A percentile compares a stretch with the other conserved stretches of the same genome.
Evolutionary conservation across 92 coral and sea anemone species (phyloP).

Genomic region (Pocillopora meandrina): DNA sequence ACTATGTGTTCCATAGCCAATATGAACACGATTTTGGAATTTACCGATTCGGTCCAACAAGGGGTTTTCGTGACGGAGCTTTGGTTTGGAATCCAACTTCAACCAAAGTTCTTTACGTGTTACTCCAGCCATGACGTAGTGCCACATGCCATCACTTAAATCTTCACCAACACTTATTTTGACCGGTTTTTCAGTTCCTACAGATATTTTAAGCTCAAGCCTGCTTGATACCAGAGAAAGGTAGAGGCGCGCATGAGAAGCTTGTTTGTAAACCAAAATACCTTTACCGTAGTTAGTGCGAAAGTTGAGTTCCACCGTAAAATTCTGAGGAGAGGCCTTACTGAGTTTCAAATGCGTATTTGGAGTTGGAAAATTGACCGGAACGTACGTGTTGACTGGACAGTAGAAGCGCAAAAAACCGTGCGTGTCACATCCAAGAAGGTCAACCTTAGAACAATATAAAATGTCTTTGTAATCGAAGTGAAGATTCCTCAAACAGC

Average conservation of each 20-base stretch:
- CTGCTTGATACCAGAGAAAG: slow-evolving; percentile 67
- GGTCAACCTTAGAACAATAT: slow-evolving; percentile 53
- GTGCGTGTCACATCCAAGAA: slow-evolving; percentile 39
- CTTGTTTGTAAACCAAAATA: slow-evolving; percentile 68
- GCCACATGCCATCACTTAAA: slow-evolving; percentile 94
- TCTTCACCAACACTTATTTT: slow-evolving; percentile 70
- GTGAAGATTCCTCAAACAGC: slow-evolving; percentile 77
- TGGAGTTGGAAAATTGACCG: slow-evolving; percentile 72
- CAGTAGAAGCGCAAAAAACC: slow-evolving; percentile 63
- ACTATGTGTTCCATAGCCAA: slow-evolving; percentile 82
- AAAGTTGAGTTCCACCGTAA: slow-evolving; percentile 73
- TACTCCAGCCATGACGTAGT: slow-evolving; percentile 84
- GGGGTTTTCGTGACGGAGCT: slow-evolving; percentile 83
- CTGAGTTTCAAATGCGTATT: slow-evolving; percentile 61
- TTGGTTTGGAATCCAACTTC: slow-evolving; percentile 68
- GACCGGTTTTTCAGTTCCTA: slow-evolving; percentile 70
- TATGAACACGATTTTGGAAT: slow-evolving; percentile 59
- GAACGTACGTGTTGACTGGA: slow-evolving; percentile 53
- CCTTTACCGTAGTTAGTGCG: slow-evolving; percentile 82
- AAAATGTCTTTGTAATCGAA: slow-evolving; percentile 72
- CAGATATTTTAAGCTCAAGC: slow-evolving; percentile 69
- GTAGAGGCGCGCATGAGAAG: slow-evolving; percentile 60
- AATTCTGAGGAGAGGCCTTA: slow-evolving; percentile 55
- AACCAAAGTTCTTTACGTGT: slow-evolving; percentile 64
- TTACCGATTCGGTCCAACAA: slow-evolving; percentile 60